phyloP scores from a whole-genome alignment of 2,113 vertebrate genomes.

The Callithrix jacchus region DNA sequence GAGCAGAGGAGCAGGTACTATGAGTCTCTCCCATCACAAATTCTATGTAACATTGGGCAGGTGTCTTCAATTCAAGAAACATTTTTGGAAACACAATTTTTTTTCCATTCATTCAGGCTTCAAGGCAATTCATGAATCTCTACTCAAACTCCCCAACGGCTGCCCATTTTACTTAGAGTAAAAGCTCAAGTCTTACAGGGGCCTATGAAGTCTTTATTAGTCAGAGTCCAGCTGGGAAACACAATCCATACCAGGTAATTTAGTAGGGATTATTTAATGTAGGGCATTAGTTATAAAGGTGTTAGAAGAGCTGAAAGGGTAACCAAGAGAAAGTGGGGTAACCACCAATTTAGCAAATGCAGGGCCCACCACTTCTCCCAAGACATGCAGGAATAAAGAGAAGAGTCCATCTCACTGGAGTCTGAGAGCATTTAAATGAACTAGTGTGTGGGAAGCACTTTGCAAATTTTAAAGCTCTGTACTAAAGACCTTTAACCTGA shows the following conservation, averaged over 20 bases:
- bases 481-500: not conserved
- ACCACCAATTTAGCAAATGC: not conserved
- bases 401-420: not conserved
- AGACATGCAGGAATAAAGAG: not conserved
- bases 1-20: not conserved
- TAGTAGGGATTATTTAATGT: not conserved
- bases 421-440: conserved; percentile 32
- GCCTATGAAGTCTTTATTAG: not conserved
- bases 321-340: not conserved
- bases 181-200: conserved; percentile 1
- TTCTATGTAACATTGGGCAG: not conserved
- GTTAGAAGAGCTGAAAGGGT: not conserved
- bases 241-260: not conserved
- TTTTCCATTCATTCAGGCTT: not conserved
- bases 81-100: not conserved
- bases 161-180: conserved; percentile 34
- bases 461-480: not conserved
- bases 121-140: not conserved
- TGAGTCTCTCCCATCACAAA: not conserved
- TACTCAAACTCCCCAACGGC: not conserved
- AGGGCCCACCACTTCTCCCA: not conserved
- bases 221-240: not conserved
- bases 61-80: conserved; percentile 37
- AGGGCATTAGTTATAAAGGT: not conserved
- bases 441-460: not conserved